These are phyloP conservation scores for Micromys minutus DNA, from an alignment of 2,113 vertebrate species.

Conservation along the genomic window DNA sequence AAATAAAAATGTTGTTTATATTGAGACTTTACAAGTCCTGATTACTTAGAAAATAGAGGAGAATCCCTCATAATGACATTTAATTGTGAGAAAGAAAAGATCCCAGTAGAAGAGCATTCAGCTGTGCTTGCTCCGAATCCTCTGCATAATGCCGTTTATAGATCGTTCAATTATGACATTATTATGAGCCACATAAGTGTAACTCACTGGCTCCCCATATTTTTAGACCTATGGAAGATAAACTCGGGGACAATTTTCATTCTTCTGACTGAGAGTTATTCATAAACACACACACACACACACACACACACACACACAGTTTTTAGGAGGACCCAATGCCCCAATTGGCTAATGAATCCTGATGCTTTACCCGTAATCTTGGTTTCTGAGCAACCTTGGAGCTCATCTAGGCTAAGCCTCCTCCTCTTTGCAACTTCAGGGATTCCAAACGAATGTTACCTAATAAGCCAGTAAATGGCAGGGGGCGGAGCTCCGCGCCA, in stretches of 20 bases:
- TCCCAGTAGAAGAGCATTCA: slow-evolving; percentile 85
- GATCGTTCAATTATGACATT: slow-evolving; percentile 88
- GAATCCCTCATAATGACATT: slow-evolving; percentile 88
- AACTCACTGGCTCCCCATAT: slow-evolving; percentile 84
- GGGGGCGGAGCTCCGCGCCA: slow-evolving; percentile 21
- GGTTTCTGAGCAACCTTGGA: slow-evolving; percentile 47
- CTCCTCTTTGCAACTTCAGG: slow-evolving; percentile 60
- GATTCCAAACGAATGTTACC: slow-evolving; percentile 71
- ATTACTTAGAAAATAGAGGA: slow-evolving; percentile 87
- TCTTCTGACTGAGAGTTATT: slow-evolving; percentile 77
- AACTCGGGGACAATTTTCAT: slow-evolving; percentile 81
- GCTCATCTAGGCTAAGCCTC: slow-evolving; percentile 64
- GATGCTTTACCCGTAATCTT: slow-evolving; percentile 74
- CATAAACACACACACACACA: slow-evolving; percentile 23
- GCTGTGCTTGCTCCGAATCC: slow-evolving; percentile 84
- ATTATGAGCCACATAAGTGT: slow-evolving; percentile 84
- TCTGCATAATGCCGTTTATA: slow-evolving; percentile 87
- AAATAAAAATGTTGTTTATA: slow-evolving; percentile 88
- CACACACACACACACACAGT: slow-evolving; percentile 3
- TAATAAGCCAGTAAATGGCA: slow-evolving; percentile 60
- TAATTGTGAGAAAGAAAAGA: slow-evolving; percentile 88
- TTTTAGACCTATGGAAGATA: slow-evolving; percentile 86
- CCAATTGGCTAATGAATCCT: slow-evolving; percentile 81
- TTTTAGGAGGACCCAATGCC: slow-evolving; percentile 74
- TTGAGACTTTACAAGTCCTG: slow-evolving; percentile 88